A percentile compares a stretch with the other conserved stretches of the same genome.
phyloP scores from a whole-genome alignment of 2,797 vertebrate genomes.

The Peromyscus eremicus region DNA sequence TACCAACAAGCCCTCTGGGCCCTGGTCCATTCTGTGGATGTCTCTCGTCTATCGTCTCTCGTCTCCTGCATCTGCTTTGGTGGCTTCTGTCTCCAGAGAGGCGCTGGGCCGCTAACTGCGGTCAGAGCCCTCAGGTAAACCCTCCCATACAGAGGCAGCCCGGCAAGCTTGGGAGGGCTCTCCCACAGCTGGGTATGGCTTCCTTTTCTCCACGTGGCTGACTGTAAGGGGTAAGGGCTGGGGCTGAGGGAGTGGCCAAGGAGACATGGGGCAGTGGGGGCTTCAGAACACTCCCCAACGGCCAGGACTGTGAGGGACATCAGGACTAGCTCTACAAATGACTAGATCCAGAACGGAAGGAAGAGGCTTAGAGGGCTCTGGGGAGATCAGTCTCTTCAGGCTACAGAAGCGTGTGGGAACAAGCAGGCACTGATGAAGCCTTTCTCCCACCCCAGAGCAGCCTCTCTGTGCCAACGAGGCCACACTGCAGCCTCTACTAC shows the following conservation, averaged over 20 bases:
- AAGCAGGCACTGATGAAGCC: neutral
- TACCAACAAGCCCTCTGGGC: constrained; percentile 75
- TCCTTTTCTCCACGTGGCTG: neutral
- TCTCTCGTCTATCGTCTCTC: constrained; percentile 85
- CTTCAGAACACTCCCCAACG: neutral
- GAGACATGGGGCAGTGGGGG: neutral
- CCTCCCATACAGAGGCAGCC: neutral
- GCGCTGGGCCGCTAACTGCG: constrained; percentile 69
- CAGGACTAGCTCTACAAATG: neutral
- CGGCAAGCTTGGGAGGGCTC: neutral
- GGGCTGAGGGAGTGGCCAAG: neutral
- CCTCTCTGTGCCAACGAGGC: neutral
- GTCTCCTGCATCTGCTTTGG: constrained; percentile 74
- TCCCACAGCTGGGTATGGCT: neutral
- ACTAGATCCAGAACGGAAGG: neutral
- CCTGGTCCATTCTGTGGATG: constrained; percentile 81
- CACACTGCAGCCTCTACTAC: constrained; percentile 79
- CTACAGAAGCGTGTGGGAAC: neutral
- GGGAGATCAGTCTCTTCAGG: neutral
- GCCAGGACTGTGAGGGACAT: neutral
- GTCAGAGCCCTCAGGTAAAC: constrained; percentile 85
- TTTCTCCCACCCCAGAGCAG: constrained; percentile 82
- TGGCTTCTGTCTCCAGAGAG: constrained; percentile 81
- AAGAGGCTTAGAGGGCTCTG: neutral
- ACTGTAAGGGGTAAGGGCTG: neutral